Base-by-base conservation (phyloP, 1,140 invertebrate genomes). In the Plectrocnemia conspersa region DNA sequence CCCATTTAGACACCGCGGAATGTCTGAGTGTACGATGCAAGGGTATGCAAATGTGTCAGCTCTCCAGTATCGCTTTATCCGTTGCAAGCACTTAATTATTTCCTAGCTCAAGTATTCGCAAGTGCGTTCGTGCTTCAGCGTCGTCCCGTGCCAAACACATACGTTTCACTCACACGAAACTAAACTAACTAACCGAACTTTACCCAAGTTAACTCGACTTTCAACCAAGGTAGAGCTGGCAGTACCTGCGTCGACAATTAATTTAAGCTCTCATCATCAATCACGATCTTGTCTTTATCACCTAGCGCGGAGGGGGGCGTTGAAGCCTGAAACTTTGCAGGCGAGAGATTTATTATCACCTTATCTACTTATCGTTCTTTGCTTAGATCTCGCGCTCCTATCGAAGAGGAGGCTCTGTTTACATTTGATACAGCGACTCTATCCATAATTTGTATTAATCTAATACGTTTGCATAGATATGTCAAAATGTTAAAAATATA, bases 181-280 rank as follows among this genome's bases (percentile, higher is more conserved):
- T 40, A 13, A 40, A 32, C n/a, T 27, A 45, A 27, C 29, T 27
- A 23, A 32, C 33, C 23, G 27, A n/a, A 24, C 29, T 45, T 45
- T 32, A 6, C 11, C 47, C 25, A 59, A 24, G 44, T 42, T 48
- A 55, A 54, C 52, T 50, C 25, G 47, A 36, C 50, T 50, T 42
- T 9, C 49, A 59, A 59, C 57, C 55, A 54, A 54, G 52, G 52
- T 59, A 52, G 24, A 38, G 36, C 27, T 2, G 11, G 5, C 25
- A 15, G 13, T 59, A 54, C 58, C 53, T 59, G 58, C 58, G 58
- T 59, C 58, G 47, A 58, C 59, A 61, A 61, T 61, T 61, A 61
- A 61, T 61, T 61, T 61, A 61, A 61, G 56, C 55, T 40, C 56
- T 61, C 56, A 61, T 58, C 56, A 61, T 61, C 59, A 61, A 61